Base-by-base conservation (phyloP, 2,888 invertebrate genomes). In the Aleiodes alternator region DNA sequence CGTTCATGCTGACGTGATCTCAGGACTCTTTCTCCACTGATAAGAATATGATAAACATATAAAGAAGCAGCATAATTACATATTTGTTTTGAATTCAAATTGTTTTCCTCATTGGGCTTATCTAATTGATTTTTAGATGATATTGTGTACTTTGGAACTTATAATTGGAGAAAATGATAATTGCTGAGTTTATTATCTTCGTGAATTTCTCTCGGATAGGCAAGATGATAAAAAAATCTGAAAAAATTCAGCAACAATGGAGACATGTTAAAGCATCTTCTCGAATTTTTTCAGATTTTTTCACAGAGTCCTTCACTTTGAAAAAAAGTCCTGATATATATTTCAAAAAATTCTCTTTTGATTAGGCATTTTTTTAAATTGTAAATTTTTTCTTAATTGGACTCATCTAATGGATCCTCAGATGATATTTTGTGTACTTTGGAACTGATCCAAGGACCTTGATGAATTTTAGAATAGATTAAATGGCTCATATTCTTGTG, bases 1-100 rank as follows among this genome's bases (percentile, higher is more conserved):
- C 92, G 93, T 92, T 93, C 95, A 87, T 92, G 92, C 79, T 92
- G 91, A 23, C 92, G 90, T 16, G 92, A 92, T 80, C 92, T 90
- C 83, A 92, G 90, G 75, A 92, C 92, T 82, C 93, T 90, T 87
- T 92, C 92, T 82, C 92, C 92, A 86, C 92, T 93, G 90, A 79
- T 91, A 76, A 57, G 53, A 59, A 76, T 75, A 48, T 11, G 11
- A 64, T 11, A 43, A 11, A 50, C 34, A 4, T 2, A 23, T 23
- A 16, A 16, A 38, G 34, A 38, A 3, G 43, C 2, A 64, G 12
- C 8, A 14, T 43, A 0, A 64, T 48, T 9, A 12, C 0, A 43
- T 16, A 53, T 11, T 71, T 11, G 50, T 12, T n/a, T 12, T 11
- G 34, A n/a, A 66, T 29, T 29, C 51, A 57, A 23, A 53, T 11